Conservation (phyloP, 1,140 invertebrate species). For the Ips typographus region DNA sequence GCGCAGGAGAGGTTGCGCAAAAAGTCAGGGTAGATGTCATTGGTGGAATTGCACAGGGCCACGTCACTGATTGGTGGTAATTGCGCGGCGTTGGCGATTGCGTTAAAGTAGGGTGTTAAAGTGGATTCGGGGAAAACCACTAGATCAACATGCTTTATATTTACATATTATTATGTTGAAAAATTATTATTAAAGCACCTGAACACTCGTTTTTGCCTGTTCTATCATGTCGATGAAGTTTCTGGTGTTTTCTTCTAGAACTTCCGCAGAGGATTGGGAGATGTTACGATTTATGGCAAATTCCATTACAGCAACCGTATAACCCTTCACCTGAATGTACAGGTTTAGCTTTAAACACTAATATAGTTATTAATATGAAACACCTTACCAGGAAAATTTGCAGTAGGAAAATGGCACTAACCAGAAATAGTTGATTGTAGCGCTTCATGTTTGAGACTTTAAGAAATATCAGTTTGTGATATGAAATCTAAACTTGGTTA, state of each 20-base stretch:
- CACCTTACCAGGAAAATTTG: too few relatives aligned
- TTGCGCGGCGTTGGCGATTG: not conserved
- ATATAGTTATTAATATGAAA: too few relatives aligned
- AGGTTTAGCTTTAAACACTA: too few relatives aligned
- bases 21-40: constrained; percentile 18
- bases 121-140: constrained; percentile 36
- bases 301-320: constrained; percentile 28
- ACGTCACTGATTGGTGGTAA: constrained; percentile 4
- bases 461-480: too few relatives aligned
- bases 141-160: constrained; percentile 29
- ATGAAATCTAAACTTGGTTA: too few relatives aligned
- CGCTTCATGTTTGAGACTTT: too few relatives aligned
- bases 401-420: too few relatives aligned
- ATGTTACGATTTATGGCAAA: constrained; percentile 11
- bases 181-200: not conserved
- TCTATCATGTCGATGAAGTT: constrained; percentile 13
- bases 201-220: not conserved
- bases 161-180: not conserved
- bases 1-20: constrained; percentile 51
- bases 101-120: constrained; percentile 7
- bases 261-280: not conserved
- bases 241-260: constrained; percentile 14
- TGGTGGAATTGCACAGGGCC: constrained; percentile 34
- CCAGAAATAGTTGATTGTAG: too few relatives aligned
- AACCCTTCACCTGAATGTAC: constrained; percentile 11